phyloP scores from a whole-genome alignment of 2,797 vertebrate genomes.

The Clangula hyemalis region DNA sequence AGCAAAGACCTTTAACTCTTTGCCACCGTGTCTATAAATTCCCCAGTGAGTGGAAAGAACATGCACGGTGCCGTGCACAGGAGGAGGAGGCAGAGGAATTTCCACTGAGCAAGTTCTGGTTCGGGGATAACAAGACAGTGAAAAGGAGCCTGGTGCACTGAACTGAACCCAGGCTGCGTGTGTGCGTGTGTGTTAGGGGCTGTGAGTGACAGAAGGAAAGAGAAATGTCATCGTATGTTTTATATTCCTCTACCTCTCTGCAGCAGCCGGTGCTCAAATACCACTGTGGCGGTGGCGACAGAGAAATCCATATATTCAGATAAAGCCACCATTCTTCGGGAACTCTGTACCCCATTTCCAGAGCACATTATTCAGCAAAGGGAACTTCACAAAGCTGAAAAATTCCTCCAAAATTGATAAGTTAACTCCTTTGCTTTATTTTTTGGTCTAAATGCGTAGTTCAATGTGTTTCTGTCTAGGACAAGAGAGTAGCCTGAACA shows the following conservation, averaged over 20 bases:
- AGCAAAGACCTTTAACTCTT: slow-evolving; percentile 1
- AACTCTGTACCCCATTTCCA: background rate
- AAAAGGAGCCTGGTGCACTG: background rate
- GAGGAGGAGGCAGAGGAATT: background rate
- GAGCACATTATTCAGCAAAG: background rate
- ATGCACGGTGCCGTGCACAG: background rate
- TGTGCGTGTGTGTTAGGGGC: background rate
- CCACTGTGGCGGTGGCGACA: background rate
- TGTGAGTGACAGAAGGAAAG: slow-evolving; percentile 17
- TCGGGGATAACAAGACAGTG: background rate
- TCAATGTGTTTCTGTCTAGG: background rate
- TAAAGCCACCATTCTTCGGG: background rate
- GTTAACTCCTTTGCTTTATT: background rate
- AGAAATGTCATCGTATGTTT: slow-evolving; percentile 15
- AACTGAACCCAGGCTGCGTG: background rate
- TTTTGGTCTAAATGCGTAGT: background rate
- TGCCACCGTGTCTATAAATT: background rate
- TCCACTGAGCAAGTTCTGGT: slow-evolving; percentile 8
- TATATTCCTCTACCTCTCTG: background rate
- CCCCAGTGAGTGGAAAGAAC: background rate
- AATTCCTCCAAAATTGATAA: background rate
- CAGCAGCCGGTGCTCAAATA: slow-evolving; percentile 24
- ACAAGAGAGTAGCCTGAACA: accelerated
- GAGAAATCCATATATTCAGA: background rate
- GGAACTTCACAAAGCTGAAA: background rate